phyloP scores from a whole-genome alignment of 2,113 vertebrate species.

The Pachycephala philippinensis region DNA sequence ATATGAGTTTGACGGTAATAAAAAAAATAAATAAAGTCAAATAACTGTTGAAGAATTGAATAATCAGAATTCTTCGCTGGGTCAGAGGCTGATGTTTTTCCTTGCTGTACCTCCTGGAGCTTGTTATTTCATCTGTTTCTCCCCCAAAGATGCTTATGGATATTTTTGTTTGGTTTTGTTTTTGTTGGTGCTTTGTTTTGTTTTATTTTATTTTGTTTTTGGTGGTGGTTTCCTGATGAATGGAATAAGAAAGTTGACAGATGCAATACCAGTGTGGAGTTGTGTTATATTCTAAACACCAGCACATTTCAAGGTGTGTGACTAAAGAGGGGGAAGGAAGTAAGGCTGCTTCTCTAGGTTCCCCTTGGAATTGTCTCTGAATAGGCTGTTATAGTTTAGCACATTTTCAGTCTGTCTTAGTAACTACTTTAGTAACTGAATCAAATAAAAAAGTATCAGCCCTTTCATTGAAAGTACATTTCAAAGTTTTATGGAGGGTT shows the following conservation, averaged over 20 bases:
- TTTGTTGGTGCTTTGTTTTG: neutral
- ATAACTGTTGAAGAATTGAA: neutral
- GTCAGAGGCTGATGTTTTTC: neutral
- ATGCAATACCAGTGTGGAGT: neutral
- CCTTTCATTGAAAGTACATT: neutral
- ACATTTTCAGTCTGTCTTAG: neutral
- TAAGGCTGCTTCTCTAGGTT: neutral
- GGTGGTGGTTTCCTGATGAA: rapidly evolving
- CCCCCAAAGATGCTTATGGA: neutral
- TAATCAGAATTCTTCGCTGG: neutral
- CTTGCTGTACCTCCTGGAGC: neutral
- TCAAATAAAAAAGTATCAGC: neutral
- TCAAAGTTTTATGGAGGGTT: neutral
- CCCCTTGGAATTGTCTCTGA: neutral
- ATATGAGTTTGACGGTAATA: neutral
- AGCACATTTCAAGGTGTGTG: neutral
- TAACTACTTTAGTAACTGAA: neutral
- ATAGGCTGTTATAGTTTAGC: rapidly evolving
- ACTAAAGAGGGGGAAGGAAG: neutral
- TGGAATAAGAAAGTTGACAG: neutral
- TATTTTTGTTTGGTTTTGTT: neutral
- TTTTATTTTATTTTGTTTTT: neutral
- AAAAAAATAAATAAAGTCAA: neutral
- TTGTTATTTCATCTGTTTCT: neutral
- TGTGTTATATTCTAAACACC: neutral